Evolutionary conservation across 1,140 invertebrate species (phyloP), one percentile per base, ranked within the genome.

Genomic region (Meteorus sp.): DNA sequence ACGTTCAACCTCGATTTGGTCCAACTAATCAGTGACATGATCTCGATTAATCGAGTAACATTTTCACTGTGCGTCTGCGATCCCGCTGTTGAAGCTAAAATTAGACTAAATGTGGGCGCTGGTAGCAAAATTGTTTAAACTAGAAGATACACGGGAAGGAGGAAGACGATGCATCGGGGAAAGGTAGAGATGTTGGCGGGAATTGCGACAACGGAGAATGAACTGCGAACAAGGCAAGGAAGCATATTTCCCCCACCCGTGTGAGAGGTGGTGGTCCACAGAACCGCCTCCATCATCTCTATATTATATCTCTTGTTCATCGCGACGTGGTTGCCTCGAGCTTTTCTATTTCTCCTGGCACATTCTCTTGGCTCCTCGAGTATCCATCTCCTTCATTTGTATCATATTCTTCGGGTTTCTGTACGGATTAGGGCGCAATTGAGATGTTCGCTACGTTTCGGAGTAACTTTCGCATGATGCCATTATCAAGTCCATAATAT

Each of bases 261-360:
- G 35, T 19, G 48, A 60, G 44, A 60, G 70, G 69, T 76, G 75
- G 74, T 75, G 71, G 75, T 76, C 71, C 73, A 74, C 72, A 69
- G 73, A 73, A 76, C 72, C 56, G 57, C 62, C 58, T 59, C 53
- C 50, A 53, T 23, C 50, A 37, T 50, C 56, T n/a, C n/a, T n/a
- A n/a, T n/a, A n/a, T n/a, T n/a, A n/a, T n/a, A 53, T 63, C 52
- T 53, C 53, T 11, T 33, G 53, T 52, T 31, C 47, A 41, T 27
- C 13, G 50, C 56, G 47, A 29, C 39, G 25, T 31, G n/a, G 44
- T 29, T 29, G 23, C 25, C 9, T 37, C 43, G 31, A 11, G 44
- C 56, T 20, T 56, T 47, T 44, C 54, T 44, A 33, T 29, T 43
- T 56, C 41, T 47, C n/a, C 50, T 37, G 11, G 11, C 45, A 33